phyloP scores from a whole-genome alignment of 2,888 invertebrate species.

The Lithophane socia region DNA sequence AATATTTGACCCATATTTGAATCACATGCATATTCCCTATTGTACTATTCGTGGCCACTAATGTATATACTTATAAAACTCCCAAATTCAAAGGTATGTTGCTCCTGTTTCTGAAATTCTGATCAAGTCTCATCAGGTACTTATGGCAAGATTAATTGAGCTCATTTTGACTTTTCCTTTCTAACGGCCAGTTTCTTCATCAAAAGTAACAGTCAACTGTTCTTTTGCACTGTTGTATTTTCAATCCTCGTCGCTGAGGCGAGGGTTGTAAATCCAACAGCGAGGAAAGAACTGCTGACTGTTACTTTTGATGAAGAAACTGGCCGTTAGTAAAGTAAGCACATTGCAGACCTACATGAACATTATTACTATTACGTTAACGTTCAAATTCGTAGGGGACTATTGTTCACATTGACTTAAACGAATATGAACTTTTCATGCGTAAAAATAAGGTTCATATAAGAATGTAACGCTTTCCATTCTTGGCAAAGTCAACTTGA shows the following conservation, averaged over 20 bases:
- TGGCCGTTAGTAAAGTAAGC: not conserved
- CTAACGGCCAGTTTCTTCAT: no score
- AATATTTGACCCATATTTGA: no score
- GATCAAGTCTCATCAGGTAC: not conserved
- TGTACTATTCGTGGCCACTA: not conserved
- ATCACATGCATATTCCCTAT: no score
- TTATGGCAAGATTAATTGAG: not conserved
- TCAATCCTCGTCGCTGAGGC: no score
- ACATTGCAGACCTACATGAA: not conserved
- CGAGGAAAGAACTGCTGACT: no score
- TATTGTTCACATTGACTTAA: not conserved
- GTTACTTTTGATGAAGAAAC: no score
- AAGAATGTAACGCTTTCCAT: no score
- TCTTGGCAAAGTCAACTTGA: no score
- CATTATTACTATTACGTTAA: not conserved
- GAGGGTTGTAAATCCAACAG: no score
- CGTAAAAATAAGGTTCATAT: not conserved
- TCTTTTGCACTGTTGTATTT: no score
- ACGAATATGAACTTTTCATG: accelerated
- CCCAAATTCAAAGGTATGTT: not conserved
- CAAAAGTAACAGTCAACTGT: no score
- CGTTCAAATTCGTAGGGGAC: not conserved
- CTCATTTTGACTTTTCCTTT: not conserved
- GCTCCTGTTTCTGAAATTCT: not conserved
- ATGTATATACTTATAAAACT: not conserved